phyloP scores from a whole-genome alignment of 2,888 invertebrate species.

The Hirtodrosophila trivittata region DNA sequence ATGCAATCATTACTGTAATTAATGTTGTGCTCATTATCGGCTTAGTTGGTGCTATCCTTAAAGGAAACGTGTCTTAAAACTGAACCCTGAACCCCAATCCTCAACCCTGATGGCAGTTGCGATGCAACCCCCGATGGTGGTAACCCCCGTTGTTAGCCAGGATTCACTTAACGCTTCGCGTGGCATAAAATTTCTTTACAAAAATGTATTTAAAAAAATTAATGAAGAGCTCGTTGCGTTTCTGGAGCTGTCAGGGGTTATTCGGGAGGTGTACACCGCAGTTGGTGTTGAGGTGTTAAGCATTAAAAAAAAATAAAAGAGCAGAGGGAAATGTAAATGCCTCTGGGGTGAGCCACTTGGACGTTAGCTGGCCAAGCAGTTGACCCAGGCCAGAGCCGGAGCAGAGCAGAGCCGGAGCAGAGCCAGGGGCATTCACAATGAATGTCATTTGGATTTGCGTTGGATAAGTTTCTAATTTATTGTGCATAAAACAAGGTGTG shows the following conservation, averaged over 20 bases:
- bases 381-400: constrained; percentile 15
- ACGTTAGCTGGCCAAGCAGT: constrained; percentile 16
- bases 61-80: constrained; percentile 32
- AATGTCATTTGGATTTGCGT: constrained; percentile 71
- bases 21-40: constrained; percentile 52
- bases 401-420: constrained; percentile 28
- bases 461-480: constrained; percentile 76
- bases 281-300: constrained; percentile 69
- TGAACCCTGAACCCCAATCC: constrained; percentile 24
- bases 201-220: constrained; percentile 64
- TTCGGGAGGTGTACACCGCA: constrained; percentile 12
- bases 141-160: constrained; percentile 23
- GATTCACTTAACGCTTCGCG: constrained; percentile 69
- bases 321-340: not conserved
- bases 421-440: constrained; percentile 52
- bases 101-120: not conserved
- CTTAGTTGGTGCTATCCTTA: constrained; percentile 37
- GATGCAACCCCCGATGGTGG: constrained; percentile 23
- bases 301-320: constrained; percentile 25
- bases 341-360: constrained; percentile 5
- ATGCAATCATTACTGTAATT: constrained; percentile 28
- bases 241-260: constrained; percentile 9
- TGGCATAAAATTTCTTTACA: constrained; percentile 62
- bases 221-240: constrained; percentile 60
- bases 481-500: constrained; percentile 59